A percentile compares a stretch with the other conserved stretches of the same genome.
phyloP scores from a whole-genome alignment of 2,797 vertebrate species.

The Tarsius wallacei region DNA sequence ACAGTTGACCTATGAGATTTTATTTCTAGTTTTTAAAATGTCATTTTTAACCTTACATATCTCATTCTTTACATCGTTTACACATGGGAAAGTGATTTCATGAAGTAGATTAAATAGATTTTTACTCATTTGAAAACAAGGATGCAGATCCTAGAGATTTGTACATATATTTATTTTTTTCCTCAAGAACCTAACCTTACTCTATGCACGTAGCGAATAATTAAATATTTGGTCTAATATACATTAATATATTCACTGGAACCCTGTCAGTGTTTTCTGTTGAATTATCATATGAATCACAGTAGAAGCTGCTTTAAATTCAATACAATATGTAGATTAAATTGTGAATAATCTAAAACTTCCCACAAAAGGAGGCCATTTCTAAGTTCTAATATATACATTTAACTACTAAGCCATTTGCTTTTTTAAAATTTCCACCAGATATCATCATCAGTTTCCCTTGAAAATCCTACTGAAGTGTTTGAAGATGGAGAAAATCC shows the following conservation, averaged over 20 bases:
- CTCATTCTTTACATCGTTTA: conserved; percentile 39
- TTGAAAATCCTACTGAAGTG: conserved; percentile 93
- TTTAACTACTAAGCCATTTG: conserved; percentile 16
- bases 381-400: conserved; percentile 25
- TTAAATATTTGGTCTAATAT: conserved; percentile 43
- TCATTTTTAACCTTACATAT: conserved; percentile 10
- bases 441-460: conserved; percentile 88
- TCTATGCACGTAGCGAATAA: background rate
- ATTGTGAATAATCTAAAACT: conserved; percentile 34
- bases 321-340: background rate
- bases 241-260: conserved; percentile 52
- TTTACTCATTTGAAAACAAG: conserved; percentile 67
- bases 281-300: conserved; percentile 34
- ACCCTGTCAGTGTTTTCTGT: background rate
- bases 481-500: conserved; percentile 95
- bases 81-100: conserved; percentile 53
- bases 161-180: background rate
- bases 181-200: conserved; percentile 10
- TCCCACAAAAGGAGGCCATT: conserved; percentile 31
- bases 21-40: conserved; percentile 53
- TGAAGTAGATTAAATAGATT: conserved; percentile 53
- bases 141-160: conserved; percentile 22
- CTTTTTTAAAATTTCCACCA: conserved; percentile 81
- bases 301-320: conserved; percentile 13
- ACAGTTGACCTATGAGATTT: conserved; percentile 38